Base-by-base conservation (phyloP, 2,888 invertebrate genomes). In the Neoascia interrupta region DNA sequence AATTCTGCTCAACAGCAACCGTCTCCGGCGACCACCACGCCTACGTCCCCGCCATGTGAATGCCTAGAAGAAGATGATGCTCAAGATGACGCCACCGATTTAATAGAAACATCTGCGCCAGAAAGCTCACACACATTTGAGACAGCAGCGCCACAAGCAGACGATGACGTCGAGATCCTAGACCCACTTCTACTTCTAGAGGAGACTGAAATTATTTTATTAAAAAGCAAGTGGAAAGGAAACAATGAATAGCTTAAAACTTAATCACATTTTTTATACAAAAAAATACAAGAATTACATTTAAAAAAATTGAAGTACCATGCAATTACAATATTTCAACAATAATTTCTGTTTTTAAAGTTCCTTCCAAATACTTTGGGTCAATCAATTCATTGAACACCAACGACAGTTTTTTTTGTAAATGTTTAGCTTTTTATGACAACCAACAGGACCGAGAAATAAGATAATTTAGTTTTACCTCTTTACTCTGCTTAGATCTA, bases 201-300 rank as follows among this genome's bases (percentile, higher is more conserved):
- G 45, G 70, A 76, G 64, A 70, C 58, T 64, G 76, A 76, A 70
- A 63, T 70, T 54, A 64, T 64, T 66, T 45, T 70, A 43, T 64
- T 76, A 53, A 64, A 70, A 45, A 60, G 60, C 39, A 54, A 36
- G 11, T 76, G 76, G 70, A 76, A 76, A 54, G 70, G 58, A 23
- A 53, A 76, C 58, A 36, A 76, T 72, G 58, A 72, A 51, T 68
- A 79, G 72, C 56, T 61, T 79, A 66, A 61, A 70, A 60, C 21
- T 6, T 70, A 72, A 70, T 72, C 79, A 72, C 79, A 79, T 79
- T 66, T 70, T 76, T 68, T 79, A 72, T 79, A 73, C 68, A 79
- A 39, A 47, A 72, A 28, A n/a, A n/a, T n/a, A 28, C 10, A 39
- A 23, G 6, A 56, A 41, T 56, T 49, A 43, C 34, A 63, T 49